These are phyloP conservation scores for Perdita meconis DNA, from an alignment of 2,888 invertebrate genomes.

Conservation along the genomic window DNA sequence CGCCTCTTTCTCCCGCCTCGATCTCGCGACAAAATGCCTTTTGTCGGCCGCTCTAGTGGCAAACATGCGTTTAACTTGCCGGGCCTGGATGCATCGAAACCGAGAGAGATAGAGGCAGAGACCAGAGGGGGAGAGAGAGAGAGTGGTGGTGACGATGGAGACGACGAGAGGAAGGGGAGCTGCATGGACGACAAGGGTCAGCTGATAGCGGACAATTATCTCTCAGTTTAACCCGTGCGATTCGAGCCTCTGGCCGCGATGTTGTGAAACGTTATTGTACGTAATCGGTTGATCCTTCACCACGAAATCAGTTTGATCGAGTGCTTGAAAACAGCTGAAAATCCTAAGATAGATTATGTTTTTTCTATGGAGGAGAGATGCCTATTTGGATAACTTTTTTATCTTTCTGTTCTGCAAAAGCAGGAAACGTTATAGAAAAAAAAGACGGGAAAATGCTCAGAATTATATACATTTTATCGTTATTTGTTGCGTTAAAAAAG, in stretches of 20 bases:
- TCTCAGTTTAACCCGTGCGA: conserved; percentile 71
- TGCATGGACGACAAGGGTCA: conserved; percentile 72
- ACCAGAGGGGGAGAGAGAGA: too few species aligned
- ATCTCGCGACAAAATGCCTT: conserved; percentile 64
- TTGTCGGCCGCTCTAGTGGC: conserved; percentile 61
- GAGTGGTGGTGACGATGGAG: background rate
- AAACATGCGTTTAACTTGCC: conserved; percentile 50
- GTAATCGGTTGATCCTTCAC: conserved; percentile 42
- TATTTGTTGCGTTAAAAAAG: too few species aligned
- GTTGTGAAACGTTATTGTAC: conserved; percentile 63
- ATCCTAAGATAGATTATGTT: background rate
- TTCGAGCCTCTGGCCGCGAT: conserved; percentile 61
- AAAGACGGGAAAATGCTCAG: too few species aligned
- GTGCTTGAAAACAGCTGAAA: background rate
- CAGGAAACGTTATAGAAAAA: too few species aligned
- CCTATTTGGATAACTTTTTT: too few species aligned
- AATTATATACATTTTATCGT: too few species aligned
- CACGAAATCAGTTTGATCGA: conserved; percentile 27
- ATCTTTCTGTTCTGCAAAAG: too few species aligned
- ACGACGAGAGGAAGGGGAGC: conserved; percentile 25
- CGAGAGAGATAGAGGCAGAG: conserved; percentile 1
- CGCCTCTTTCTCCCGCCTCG: conserved; percentile 8
- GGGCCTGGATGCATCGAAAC: conserved; percentile 46
- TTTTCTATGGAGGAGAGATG: background rate
- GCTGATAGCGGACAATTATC: conserved; percentile 75